Evolutionary conservation across 2,113 vertebrate genomes (phyloP), one percentile per base, ranked within the genome.

Genomic region (Mastomys natalensis): DNA sequence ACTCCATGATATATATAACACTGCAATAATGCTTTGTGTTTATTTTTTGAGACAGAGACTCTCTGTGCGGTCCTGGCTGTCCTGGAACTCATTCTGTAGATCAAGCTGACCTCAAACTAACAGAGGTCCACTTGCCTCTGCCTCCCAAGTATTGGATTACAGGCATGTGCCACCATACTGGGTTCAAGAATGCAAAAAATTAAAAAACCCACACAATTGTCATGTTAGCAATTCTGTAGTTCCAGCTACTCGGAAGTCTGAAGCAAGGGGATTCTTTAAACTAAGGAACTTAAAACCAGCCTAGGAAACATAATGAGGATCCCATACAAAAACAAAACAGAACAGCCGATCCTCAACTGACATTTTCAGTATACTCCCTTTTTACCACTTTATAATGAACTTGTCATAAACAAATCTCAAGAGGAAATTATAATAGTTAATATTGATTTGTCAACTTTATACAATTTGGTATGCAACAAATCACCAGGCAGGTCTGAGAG

Each of bases 361-460:
- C 60, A 95, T 70, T 78, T 64, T 87, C 76, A 68, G 70, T 17
- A 92, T 48, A 77, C 53, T 40, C 84, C 58, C 64, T 19, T 60
- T 48, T 64, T 51, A 91, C 43, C 53, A 91, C 13, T 92, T 92
- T 70, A 80, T 81, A 91, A 8, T 84, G n/a, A 0, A 53, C 64
- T 87, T 94, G 70, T 95, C 86, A 91, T 81, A 58, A 89, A 89
- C 40, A 80, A 91, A 92, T 91, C 34, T 34, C 55, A 87, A 66
- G 72, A 68, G 77, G 17, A 85, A 93, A 60, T 40, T 55, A 48
- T n/a, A n/a, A 82, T 60, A 53, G 53, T 60, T 82, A 82, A 82
- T 40, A 60, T 8, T 58, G 16, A 73, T 40, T 73, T 21, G 48
- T 58, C 78, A 82, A 82, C 22, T 7, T 82, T 55, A 60, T 26